Evolutionary conservation across 1,140 invertebrate species (phyloP), one percentile per base, ranked within the genome.

Genomic region (Mya arenaria): DNA sequence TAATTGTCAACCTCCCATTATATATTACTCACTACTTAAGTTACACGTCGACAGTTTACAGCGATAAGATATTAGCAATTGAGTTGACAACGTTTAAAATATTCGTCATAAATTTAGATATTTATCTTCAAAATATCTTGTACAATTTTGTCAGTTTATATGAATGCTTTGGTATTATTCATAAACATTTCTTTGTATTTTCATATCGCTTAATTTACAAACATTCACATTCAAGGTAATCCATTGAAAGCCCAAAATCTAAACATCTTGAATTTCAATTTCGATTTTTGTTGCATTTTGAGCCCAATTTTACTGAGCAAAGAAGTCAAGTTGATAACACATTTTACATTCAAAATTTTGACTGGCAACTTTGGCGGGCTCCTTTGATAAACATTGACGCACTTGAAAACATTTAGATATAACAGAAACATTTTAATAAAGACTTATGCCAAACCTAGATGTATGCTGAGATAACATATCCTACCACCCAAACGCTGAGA

Each of bases 381-480:
- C n/a, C n/a, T n/a, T n/a, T n/a, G n/a, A n/a, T n/a, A 15, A 39
- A 75, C 17, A 63, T 41, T 65, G 3, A 48, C 41, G 32, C 41
- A 63, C 34, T 39, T 48, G 5, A 23, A n/a, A 30, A 32, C 23
- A 44, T 63, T 75, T 41, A 63, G 30, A 28, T 48, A 30, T n/a
- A 63, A 63, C 41, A 75, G 73, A 75, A 75, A 75, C 73, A 75
- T 63, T 75, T 75, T 63, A 75, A 75, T 63, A 44, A 75, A 48
- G 15, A 41, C 30, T n/a, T n/a, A n/a, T n/a, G n/a, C n/a, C n/a
- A n/a, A n/a, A n/a, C n/a, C n/a, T n/a, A n/a, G n/a, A n/a, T n/a
- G n/a, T n/a, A n/a, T n/a, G n/a, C n/a, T n/a, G n/a, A 25, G 48
- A 72, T 72, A 72, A 8, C 37, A 19, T 56, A 36, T 8, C 41